Conservation (phyloP, 2,797 vertebrate species). For the Dendrocincla tyrannina region DNA sequence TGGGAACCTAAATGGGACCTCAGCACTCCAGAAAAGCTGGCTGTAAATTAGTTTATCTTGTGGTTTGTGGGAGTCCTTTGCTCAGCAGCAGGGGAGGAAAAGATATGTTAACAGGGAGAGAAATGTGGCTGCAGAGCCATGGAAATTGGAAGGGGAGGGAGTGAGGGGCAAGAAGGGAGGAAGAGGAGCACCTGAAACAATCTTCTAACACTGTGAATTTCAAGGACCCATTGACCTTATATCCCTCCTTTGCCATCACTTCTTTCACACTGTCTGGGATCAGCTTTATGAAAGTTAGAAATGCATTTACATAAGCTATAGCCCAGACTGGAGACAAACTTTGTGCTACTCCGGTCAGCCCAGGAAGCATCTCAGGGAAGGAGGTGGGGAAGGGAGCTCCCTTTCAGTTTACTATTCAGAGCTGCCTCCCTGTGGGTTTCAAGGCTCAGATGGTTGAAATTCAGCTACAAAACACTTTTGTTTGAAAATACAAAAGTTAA, state of each 20-base stretch:
- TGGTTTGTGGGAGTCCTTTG: background rate
- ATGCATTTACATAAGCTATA: background rate
- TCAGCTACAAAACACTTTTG: background rate
- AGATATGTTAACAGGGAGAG: background rate
- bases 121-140: background rate
- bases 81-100: background rate
- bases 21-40: background rate
- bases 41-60: slow-evolving; percentile 2
- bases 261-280: background rate
- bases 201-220: background rate
- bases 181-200: background rate
- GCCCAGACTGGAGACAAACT: background rate
- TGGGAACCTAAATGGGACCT: background rate
- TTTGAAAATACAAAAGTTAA: background rate
- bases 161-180: background rate
- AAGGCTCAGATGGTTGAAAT: background rate
- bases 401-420: background rate
- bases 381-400: background rate
- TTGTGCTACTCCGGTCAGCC: background rate
- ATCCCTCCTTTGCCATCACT: background rate
- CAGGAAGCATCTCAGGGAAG: background rate
- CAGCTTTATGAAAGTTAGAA: background rate
- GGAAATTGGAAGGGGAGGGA: background rate
- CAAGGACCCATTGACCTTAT: background rate
- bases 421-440: background rate